Evolutionary conservation across 2,888 invertebrate genomes (phyloP).

Genomic region (Chrysomela aeneicollis): DNA sequence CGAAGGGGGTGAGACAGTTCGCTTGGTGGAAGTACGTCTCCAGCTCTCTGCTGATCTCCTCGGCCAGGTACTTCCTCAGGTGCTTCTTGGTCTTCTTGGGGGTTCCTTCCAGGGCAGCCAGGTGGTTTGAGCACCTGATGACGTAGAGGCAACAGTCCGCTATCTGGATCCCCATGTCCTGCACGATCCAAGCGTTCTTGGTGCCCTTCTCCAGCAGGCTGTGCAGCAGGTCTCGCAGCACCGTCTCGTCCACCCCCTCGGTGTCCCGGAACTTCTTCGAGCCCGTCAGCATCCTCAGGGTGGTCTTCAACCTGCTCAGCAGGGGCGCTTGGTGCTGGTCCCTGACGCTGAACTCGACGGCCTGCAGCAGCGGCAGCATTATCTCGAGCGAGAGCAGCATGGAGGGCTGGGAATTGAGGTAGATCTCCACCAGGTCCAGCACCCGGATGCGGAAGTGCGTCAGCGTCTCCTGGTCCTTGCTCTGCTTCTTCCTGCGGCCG

Average conservation of each 20-base stretch:
- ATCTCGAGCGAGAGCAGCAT: constrained; percentile 75
- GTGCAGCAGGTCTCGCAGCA: constrained; percentile 66
- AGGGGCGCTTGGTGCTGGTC: constrained; percentile 74
- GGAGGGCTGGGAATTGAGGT: constrained; percentile 73
- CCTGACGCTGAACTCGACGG: constrained; percentile 74
- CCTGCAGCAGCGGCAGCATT: constrained; percentile 72
- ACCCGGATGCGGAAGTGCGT: constrained; percentile 78
- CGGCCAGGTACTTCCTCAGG: constrained; percentile 58
- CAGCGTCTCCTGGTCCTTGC: constrained; percentile 71
- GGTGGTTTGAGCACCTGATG: constrained; percentile 68
- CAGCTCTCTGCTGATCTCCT: constrained; percentile 66
- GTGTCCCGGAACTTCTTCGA: constrained; percentile 69
- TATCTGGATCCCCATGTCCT: constrained; percentile 72
- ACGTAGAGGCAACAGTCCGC: constrained; percentile 72
- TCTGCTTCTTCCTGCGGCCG: constrained; percentile 62
- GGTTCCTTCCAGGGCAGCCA: constrained; percentile 57
- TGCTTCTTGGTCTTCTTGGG: constrained; percentile 58
- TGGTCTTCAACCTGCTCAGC: constrained; percentile 68
- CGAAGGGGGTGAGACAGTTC: constrained; percentile 70
- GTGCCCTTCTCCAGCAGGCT: constrained; percentile 71
- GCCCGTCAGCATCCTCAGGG: constrained; percentile 68
- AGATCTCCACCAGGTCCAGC: constrained; percentile 78
- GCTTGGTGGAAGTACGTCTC: constrained; percentile 70
- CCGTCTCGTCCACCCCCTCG: constrained; percentile 65
- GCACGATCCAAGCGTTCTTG: constrained; percentile 69